A percentile compares a stretch with the other conserved stretches of the same genome.
Conservation (phyloP, 2,797 vertebrate genomes). For the Artibeus jamaicensis region DNA sequence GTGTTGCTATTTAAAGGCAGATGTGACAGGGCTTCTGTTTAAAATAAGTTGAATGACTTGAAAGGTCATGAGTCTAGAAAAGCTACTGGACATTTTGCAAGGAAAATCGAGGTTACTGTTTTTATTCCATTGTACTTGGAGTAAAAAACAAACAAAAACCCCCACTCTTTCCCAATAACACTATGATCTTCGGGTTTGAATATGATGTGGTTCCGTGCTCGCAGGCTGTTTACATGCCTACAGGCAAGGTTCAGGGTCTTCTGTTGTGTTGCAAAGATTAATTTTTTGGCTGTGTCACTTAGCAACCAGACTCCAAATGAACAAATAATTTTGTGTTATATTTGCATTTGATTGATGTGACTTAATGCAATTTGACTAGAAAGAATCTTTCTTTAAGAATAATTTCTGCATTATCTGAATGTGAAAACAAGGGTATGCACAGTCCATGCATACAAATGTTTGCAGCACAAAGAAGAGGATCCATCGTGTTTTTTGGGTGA, state of each 20-base stretch:
- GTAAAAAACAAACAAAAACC: neutral
- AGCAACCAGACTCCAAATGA: neutral
- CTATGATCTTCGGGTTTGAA: neutral
- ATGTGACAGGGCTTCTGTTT: neutral
- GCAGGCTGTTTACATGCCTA: neutral
- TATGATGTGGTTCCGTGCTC: neutral
- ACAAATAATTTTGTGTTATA: constrained; percentile 15
- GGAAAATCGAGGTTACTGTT: neutral
- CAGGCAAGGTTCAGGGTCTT: neutral
- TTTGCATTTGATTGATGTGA: constrained; percentile 34
- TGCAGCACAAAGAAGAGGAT: neutral
- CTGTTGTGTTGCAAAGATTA: neutral
- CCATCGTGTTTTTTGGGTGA: neutral
- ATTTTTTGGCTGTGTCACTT: neutral
- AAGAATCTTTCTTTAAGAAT: neutral
- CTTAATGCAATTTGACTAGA: neutral
- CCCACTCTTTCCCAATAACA: neutral
- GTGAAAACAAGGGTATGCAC: neutral
- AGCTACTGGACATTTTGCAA: neutral
- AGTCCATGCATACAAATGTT: neutral
- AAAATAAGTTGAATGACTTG: neutral
- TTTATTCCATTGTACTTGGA: neutral
- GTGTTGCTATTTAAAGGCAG: neutral
- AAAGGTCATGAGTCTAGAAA: neutral
- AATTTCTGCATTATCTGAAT: neutral